Evolutionary conservation across 2,113 vertebrate species (phyloP).

Genomic region (Arenaria interpres): DNA sequence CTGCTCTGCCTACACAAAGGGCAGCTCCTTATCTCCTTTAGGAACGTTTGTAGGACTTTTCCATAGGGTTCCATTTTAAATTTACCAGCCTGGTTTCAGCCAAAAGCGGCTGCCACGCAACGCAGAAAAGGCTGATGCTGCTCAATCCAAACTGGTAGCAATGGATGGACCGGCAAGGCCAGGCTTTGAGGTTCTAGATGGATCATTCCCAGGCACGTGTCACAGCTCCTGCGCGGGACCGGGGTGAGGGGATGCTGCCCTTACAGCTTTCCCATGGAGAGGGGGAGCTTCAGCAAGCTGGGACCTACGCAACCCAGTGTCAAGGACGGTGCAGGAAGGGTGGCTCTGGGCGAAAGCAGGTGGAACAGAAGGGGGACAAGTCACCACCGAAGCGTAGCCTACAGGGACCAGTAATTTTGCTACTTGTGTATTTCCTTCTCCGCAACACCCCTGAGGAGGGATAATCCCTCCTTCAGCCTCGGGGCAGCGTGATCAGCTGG

Average conservation of each 20-base stretch:
- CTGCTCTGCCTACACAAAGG: not conserved
- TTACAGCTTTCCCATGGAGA: not conserved
- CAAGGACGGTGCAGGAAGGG: not conserved
- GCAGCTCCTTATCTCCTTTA: accelerated
- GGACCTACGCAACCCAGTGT: not conserved
- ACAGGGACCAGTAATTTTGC: not conserved
- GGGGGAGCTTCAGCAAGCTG: not conserved
- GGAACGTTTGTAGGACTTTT: constrained; percentile 28
- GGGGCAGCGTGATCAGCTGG: not conserved
- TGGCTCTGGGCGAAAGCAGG: not conserved
- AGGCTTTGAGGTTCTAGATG: accelerated
- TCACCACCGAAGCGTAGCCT: not conserved
- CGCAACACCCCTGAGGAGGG: not conserved
- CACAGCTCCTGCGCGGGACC: not conserved
- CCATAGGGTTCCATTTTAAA: constrained; percentile 11
- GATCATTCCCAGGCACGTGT: accelerated
- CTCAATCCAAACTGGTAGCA: not conserved
- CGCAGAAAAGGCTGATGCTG: not conserved
- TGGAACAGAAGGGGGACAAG: not conserved
- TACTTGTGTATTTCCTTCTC: not conserved
- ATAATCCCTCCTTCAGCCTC: constrained; percentile 22
- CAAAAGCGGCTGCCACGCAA: not conserved
- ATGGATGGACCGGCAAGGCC: not conserved
- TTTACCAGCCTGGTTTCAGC: not conserved
- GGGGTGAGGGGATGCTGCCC: not conserved